phyloP scores from a whole-genome alignment of 2,797 vertebrate species.

The Cirrhinus mrigala region DNA sequence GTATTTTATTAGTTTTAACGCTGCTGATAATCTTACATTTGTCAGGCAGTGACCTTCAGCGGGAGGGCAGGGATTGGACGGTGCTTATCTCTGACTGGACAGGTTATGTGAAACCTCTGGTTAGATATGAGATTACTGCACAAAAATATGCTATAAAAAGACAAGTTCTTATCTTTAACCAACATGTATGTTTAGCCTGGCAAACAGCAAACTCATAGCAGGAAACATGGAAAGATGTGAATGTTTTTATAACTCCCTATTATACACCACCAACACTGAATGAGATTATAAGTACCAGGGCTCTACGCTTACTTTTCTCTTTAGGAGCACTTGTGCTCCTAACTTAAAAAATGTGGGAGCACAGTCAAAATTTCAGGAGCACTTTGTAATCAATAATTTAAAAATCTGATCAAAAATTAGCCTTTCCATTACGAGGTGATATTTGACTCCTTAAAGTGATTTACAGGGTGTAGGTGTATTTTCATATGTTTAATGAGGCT shows the following conservation, averaged over 20 bases:
- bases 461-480: too few species aligned
- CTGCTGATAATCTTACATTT: conserved; percentile 22
- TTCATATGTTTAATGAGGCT: too few species aligned
- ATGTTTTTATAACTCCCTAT: background rate
- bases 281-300: background rate
- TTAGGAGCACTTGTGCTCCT: too few species aligned
- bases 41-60: conserved; percentile 6
- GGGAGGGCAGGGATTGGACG: background rate
- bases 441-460: too few species aligned
- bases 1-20: conserved; percentile 23
- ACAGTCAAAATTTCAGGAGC: too few species aligned
- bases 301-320: too few species aligned
- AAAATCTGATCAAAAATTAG: too few species aligned
- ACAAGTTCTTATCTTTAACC: conserved; percentile 44
- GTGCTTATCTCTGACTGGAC: conserved; percentile 41
- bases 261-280: background rate
- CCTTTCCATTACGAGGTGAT: too few species aligned
- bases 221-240: conserved; percentile 18
- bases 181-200: conserved; percentile 22
- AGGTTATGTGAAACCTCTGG: conserved; percentile 37
- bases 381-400: too few species aligned
- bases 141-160: conserved; percentile 3
- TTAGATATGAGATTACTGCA: conserved; percentile 37
- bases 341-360: too few species aligned
- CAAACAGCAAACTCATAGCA: conserved; percentile 22